These are phyloP conservation scores for Bungarus multicinctus DNA, from an alignment of 2,113 vertebrate species.

Conservation along the genomic window DNA sequence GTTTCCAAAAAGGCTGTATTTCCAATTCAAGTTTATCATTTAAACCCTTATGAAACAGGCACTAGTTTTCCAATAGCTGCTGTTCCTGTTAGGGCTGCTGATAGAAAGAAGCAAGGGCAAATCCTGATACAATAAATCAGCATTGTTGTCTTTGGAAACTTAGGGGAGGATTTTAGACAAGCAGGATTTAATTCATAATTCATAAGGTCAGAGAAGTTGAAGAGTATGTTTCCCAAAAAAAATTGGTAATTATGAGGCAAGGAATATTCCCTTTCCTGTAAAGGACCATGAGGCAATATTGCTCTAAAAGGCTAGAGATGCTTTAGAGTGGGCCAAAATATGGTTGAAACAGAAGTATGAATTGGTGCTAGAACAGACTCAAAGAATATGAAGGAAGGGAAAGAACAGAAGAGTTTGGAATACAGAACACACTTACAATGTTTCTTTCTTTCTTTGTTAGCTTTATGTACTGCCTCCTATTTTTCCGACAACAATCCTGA, in stretches of 20 bases:
- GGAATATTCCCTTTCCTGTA: background rate
- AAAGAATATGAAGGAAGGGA: background rate
- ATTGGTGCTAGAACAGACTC: background rate
- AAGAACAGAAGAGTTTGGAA: background rate
- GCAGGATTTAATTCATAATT: background rate
- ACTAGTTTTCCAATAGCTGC: background rate
- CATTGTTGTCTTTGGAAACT: background rate
- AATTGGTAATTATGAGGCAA: background rate
- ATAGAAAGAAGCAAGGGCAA: background rate
- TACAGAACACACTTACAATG: background rate
- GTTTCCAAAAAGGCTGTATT: background rate
- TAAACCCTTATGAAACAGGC: background rate
- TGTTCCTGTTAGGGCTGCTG: background rate
- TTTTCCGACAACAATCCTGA: background rate
- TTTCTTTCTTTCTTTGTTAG: background rate
- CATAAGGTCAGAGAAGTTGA: background rate
- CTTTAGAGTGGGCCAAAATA: background rate
- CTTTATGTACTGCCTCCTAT: background rate
- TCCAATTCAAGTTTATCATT: background rate
- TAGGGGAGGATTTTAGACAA: background rate
- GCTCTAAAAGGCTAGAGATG: background rate
- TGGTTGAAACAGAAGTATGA: background rate
- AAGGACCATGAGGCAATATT: background rate
- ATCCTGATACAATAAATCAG: background rate
- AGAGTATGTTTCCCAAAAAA: background rate